A percentile compares a stretch with the other conserved stretches of the same genome.
Evolutionary conservation across 2,797 vertebrate species (phyloP).

Genomic region (Alfaro cultratus): DNA sequence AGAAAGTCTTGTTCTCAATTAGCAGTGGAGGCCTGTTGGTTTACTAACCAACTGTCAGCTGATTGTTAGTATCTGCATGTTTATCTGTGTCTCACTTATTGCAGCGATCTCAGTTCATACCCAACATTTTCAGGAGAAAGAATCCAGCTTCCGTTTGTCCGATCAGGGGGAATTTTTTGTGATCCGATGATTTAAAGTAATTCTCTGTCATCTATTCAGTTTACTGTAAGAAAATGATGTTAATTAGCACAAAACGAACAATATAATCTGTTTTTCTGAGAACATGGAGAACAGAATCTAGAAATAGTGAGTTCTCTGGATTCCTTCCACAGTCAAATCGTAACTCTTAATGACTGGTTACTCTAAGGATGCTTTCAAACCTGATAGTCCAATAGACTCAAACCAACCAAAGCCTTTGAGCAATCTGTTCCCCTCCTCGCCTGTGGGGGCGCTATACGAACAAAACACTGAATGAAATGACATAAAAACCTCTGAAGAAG

Average conservation of each 20-base stretch:
- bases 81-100: background rate
- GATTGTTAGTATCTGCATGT: background rate
- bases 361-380: background rate
- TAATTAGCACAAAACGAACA: background rate
- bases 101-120: background rate
- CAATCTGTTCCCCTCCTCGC: background rate
- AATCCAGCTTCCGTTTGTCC: background rate
- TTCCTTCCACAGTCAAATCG: background rate
- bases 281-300: background rate
- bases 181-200: background rate
- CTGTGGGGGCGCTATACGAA: background rate
- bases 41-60: background rate
- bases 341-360: background rate
- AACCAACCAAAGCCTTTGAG: background rate
- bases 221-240: background rate
- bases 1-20: constrained; percentile 47
- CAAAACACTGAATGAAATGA: too few species aligned
- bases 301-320: background rate
- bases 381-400: background rate
- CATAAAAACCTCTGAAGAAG: too few species aligned
- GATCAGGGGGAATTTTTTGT: background rate
- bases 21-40: constrained; percentile 11
- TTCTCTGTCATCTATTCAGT: background rate
- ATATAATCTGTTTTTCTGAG: background rate
- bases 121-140: background rate